A percentile compares a stretch with the other conserved stretches of the same genome.
phyloP scores from a whole-genome alignment of 1,140 invertebrate species.

The Musca domestica region DNA sequence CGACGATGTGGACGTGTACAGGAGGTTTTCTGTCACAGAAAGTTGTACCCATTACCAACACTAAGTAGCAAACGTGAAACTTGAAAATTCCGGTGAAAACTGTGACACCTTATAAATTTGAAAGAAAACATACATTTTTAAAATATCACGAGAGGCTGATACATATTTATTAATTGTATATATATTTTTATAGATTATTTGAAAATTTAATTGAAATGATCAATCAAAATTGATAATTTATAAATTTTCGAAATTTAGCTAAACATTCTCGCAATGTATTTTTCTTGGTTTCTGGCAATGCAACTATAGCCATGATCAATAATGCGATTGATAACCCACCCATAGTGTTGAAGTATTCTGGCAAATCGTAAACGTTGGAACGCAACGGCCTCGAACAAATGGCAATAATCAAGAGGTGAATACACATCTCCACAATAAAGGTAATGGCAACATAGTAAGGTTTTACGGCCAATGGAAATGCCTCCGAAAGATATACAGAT shows the following conservation, averaged over 20 bases:
- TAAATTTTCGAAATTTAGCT: conserved; percentile 37
- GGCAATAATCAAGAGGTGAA: conserved; percentile 33
- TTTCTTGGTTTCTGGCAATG: conserved; percentile 42
- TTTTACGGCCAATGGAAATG: conserved; percentile 40
- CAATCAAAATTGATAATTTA: not conserved
- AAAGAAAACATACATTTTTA: no score
- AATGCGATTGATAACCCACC: conserved; percentile 33
- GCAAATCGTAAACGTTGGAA: not conserved
- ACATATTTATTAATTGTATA: no score
- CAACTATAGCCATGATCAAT: conserved; percentile 36
- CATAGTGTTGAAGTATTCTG: conserved; percentile 33
- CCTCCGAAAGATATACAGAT: conserved; percentile 42
- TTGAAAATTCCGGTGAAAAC: no score
- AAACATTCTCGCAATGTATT: conserved; percentile 39
- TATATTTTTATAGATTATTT: no score
- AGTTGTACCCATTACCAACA: no score
- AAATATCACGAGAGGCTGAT: no score
- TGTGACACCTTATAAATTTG: no score
- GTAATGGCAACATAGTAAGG: conserved; percentile 38
- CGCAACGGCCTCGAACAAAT: not conserved
- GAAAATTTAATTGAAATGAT: no score
- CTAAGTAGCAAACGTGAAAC: no score
- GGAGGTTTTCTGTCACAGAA: no score
- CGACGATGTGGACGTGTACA: no score
- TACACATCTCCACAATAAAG: conserved; percentile 34